phyloP scores from a whole-genome alignment of 2,797 vertebrate genomes.

The Sebastes cheni region DNA sequence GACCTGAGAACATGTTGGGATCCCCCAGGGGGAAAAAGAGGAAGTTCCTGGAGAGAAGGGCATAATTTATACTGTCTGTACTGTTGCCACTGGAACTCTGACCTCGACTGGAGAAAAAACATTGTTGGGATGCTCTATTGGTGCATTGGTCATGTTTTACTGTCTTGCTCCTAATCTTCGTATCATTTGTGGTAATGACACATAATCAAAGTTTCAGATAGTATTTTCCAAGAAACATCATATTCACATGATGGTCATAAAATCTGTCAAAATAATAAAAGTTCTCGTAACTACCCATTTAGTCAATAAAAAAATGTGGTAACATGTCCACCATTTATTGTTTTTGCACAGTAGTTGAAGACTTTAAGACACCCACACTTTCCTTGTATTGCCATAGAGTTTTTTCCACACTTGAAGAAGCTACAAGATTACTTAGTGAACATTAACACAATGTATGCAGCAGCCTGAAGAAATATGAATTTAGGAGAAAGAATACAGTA shows the following conservation, averaged over 20 bases:
- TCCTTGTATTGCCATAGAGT: background rate
- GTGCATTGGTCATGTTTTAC: background rate
- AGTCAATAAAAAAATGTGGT: background rate
- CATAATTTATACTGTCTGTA: background rate
- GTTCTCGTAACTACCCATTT: background rate
- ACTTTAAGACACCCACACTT: background rate
- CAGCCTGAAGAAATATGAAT: background rate
- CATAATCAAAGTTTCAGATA: background rate
- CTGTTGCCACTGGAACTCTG: background rate
- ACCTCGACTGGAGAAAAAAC: background rate
- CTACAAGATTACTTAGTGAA: background rate
- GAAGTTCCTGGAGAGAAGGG: background rate
- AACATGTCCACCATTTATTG: background rate
- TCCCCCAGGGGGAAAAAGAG: background rate
- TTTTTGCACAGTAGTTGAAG: slow-evolving; percentile 1
- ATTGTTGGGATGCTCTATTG: background rate
- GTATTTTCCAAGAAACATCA: background rate
- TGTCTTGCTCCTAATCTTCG: background rate
- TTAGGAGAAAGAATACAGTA: background rate
- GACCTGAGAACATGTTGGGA: background rate
- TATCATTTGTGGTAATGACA: background rate
- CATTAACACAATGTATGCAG: background rate
- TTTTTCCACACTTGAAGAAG: background rate
- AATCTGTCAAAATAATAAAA: slow-evolving; percentile 12
- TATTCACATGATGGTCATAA: background rate